Base-by-base conservation (phyloP, 2,888 invertebrate genomes). In the Drosophila neotestacea region DNA sequence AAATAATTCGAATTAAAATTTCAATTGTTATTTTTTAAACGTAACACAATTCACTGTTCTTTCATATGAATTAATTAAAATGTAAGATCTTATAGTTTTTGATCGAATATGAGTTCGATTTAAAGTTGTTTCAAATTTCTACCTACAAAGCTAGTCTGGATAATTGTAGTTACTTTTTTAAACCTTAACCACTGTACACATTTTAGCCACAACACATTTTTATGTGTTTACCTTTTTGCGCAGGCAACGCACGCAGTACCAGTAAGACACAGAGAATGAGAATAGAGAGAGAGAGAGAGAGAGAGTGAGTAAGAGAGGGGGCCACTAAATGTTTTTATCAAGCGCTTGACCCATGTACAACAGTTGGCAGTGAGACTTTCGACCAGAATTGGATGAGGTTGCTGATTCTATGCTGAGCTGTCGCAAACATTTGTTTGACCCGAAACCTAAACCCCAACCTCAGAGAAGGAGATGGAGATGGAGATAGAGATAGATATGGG, bases 151-250 rank as follows among this genome's bases (percentile, higher is more conserved):
- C 7, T 3, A 6, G 36, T 4, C 36, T 36, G 36, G 2, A 9
- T 10, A 36, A 5, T 4, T 22, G 16, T 4, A n/a, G n/a, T 30
- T 44, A 16, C n/a, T 9, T 30, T 39, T 6, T 0, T 2, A 13
- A 6, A 7, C 42, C 34, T 22, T 10, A 27, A 44, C 68, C 70
- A 73, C 64, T 63, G 77, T 77, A 46, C 38, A 22, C 36, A 32
- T 22, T 56, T 51, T 63, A 42, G 38, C 32, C 58, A 44, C 77
- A 79, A 85, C 80, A 87, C 82, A 87, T 84, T 87, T 87, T 78
- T 82, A 80, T 84, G 73, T 87, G 76, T 82, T 84, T 82, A 79
- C 88, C 78, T 87, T 82, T 79, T 85, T 75, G 77, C 60, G 65
- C 65, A 71, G 61, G 84, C 68, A 67, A 54, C 63, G 66, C 70